These are phyloP conservation scores for Mesopsocus fuscifrons DNA, from an alignment of 2,888 invertebrate genomes.

Conservation along the genomic window DNA sequence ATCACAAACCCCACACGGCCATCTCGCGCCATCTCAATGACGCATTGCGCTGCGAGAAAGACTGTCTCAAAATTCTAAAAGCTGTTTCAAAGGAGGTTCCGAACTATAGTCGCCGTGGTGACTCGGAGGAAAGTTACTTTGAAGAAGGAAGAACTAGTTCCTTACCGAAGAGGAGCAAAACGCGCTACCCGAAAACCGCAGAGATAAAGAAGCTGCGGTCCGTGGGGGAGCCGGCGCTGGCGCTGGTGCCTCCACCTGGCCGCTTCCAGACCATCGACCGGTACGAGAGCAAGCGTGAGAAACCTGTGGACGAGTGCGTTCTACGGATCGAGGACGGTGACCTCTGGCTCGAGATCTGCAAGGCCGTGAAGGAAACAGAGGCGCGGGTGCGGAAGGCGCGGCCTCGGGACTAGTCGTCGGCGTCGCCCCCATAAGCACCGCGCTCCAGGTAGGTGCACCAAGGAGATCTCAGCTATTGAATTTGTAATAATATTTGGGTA, in stretches of 20 bases:
- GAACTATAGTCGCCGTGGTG: neutral
- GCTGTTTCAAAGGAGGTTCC: slow-evolving; percentile 3
- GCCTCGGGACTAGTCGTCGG: too few species aligned
- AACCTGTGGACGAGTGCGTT: neutral
- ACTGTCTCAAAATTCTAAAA: slow-evolving; percentile 5
- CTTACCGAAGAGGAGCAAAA: neutral
- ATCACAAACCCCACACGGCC: neutral
- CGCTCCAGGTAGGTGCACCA: too few species aligned
- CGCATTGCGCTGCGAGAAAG: slow-evolving; percentile 6
- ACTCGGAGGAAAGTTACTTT: neutral
- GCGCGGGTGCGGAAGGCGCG: neutral
- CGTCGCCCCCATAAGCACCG: too few species aligned
- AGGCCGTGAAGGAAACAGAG: slow-evolving; percentile 5
- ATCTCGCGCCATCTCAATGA: slow-evolving; percentile 2
- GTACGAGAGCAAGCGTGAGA: neutral
- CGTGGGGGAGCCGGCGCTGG: too few species aligned
- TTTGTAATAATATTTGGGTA: too few species aligned
- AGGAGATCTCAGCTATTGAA: too few species aligned
- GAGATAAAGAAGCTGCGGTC: neutral
- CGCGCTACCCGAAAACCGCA: neutral
- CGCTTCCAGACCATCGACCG: neutral
- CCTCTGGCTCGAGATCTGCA: slow-evolving; percentile 4
- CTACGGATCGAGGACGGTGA: slow-evolving; percentile 4
- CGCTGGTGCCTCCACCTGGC: neutral
- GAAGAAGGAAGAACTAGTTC: neutral